These are phyloP conservation scores for Patiria pectinifera DNA, from an alignment of 53 echinoderm and acorn worm genomes.

Conservation along the genomic window DNA sequence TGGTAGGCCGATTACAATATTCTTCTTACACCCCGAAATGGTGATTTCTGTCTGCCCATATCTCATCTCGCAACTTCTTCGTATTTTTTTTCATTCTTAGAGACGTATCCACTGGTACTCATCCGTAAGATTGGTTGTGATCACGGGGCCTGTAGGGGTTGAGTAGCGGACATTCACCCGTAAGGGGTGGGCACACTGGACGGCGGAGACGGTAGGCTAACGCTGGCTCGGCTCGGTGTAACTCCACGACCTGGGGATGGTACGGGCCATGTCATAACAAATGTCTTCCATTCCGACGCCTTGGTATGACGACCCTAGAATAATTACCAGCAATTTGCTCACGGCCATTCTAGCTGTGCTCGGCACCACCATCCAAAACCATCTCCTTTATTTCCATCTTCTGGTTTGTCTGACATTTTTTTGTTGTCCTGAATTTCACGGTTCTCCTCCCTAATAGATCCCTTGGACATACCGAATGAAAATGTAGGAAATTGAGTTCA, in stretches of 20 bases:
- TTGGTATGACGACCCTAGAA: not conserved
- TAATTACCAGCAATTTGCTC: constrained; percentile 3
- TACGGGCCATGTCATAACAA: not conserved
- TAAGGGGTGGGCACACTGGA: not conserved
- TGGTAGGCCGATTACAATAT: not conserved
- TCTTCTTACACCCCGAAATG: not conserved
- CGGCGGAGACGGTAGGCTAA: not conserved
- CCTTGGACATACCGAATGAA: not conserved
- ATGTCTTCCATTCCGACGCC: constrained; percentile 16
- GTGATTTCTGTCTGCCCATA: not conserved
- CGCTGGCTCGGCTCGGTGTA: not conserved
- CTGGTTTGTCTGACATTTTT: not conserved
- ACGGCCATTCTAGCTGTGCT: not conserved
- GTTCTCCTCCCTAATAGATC: not conserved
- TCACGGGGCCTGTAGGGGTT: not conserved
- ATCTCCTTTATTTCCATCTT: not conserved
- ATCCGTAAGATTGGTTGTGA: constrained; percentile 55
- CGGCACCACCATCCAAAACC: not conserved
- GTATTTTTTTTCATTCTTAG: constrained; percentile 15
- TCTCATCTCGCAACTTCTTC: not conserved
- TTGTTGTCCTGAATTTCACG: not conserved
- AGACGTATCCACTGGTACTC: constrained; percentile 43
- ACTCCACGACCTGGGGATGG: not conserved
- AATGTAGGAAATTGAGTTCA: not conserved
- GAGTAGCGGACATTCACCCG: constrained; percentile 43